Percentiles rank a stretch among this genome's conserved stretches.
Evolutionary conservation across 2,113 vertebrate genomes (phyloP).

Genomic region (Oncorhynchus tshawytscha): DNA sequence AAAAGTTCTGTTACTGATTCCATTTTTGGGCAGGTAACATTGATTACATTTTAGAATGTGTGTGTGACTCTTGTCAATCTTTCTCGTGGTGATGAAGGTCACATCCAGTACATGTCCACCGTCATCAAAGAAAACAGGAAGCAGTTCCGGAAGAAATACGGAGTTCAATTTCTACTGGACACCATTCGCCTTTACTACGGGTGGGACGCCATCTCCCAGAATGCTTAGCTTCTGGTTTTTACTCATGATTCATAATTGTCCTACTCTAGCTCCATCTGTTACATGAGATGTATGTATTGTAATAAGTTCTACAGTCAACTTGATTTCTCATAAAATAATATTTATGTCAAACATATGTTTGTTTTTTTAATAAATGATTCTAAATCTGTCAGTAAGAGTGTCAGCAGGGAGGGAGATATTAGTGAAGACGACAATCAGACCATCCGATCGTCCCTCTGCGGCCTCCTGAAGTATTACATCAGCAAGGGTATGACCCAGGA

Average conservation of each 20-base stretch:
- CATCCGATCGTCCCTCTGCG: constrained; percentile 86
- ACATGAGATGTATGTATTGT: background rate
- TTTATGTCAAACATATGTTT: background rate
- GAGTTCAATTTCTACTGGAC: constrained; percentile 94
- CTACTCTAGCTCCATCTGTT: background rate
- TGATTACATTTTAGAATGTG: background rate
- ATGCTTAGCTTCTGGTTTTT: background rate
- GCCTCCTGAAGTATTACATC: constrained; percentile 94
- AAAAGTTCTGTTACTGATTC: too few species aligned
- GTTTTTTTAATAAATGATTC: too few species aligned
- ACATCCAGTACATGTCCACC: constrained; percentile 96
- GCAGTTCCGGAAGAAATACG: constrained; percentile 91
- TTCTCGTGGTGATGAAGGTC: constrained; percentile 75
- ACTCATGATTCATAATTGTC: background rate
- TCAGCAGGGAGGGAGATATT: constrained; percentile 77
- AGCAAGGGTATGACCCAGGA: constrained; percentile 92
- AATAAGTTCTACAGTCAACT: background rate
- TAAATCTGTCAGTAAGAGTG: constrained; percentile 48
- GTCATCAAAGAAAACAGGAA: constrained; percentile 96
- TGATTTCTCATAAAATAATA: background rate
- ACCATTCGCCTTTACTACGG: constrained; percentile 90
- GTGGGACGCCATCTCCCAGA: constrained; percentile 67
- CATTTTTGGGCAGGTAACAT: too few species aligned
- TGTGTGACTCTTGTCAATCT: background rate
- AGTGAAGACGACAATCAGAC: constrained; percentile 86